Evolutionary conservation across 1,140 invertebrate species (phyloP).

Genomic region (Calosoma granatense): DNA sequence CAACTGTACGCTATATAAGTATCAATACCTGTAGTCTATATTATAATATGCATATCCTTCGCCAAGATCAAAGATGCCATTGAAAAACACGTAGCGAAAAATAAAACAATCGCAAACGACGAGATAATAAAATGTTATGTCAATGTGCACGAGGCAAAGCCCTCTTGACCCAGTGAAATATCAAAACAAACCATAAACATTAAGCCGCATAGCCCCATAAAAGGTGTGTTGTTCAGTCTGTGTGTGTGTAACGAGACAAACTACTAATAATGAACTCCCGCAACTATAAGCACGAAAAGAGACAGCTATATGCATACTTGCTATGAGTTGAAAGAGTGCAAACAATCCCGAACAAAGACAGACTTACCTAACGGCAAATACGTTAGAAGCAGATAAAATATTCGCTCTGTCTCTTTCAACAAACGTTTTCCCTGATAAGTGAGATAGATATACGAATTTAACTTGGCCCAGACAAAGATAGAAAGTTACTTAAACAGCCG

Average conservation of each 20-base stretch:
- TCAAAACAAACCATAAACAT: constrained; percentile 25
- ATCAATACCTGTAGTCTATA: not conserved
- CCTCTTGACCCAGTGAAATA: constrained; percentile 21
- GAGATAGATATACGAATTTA: not conserved
- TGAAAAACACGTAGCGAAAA: not conserved
- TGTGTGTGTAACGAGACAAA: too few relatives aligned
- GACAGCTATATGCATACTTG: too few relatives aligned
- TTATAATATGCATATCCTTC: not conserved
- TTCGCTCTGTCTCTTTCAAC: too few relatives aligned
- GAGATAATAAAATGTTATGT: constrained; percentile 2
- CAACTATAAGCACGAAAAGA: too few relatives aligned
- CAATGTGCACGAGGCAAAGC: constrained; percentile 9
- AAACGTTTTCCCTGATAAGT: too few relatives aligned
- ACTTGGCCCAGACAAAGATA: not conserved
- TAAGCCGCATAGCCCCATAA: constrained; percentile 16
- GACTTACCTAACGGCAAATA: too few relatives aligned
- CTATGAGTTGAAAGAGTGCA: too few relatives aligned
- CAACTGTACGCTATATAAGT: too few relatives aligned
- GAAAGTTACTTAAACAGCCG: not conserved
- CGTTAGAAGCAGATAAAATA: too few relatives aligned
- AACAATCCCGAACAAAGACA: too few relatives aligned
- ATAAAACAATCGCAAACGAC: not conserved
- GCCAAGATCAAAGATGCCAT: not conserved
- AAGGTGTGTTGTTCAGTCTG: too few relatives aligned
- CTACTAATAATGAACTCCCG: constrained; percentile 14